phyloP scores from a whole-genome alignment of 2,888 invertebrate genomes.

The Brachypterus glaber region DNA sequence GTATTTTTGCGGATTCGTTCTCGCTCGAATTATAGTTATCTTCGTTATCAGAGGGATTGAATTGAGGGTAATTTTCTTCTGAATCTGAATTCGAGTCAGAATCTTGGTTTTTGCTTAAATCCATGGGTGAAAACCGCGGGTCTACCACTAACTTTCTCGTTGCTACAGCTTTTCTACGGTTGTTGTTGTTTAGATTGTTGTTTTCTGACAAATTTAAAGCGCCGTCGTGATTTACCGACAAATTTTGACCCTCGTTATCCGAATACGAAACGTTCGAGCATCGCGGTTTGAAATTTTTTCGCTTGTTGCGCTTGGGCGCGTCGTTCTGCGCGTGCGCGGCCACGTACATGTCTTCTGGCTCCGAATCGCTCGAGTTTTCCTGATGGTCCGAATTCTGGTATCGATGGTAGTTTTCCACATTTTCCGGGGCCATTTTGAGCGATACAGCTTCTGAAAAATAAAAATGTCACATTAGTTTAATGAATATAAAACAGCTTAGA shows the following conservation, averaged over 20 bases:
- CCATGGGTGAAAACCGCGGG: conserved; percentile 34
- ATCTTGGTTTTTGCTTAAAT: conserved; percentile 36
- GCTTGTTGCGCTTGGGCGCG: conserved; percentile 59
- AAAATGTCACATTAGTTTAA: too few relatives aligned
- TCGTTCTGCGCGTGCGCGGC: conserved; percentile 39
- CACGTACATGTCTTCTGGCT: conserved; percentile 37
- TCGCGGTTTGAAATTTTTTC: conserved; percentile 70
- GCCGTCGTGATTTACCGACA: conserved; percentile 19
- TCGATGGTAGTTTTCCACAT: conserved; percentile 32
- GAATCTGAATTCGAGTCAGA: conserved; percentile 33
- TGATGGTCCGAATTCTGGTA: conserved; percentile 24
- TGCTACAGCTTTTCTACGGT: conserved; percentile 32
- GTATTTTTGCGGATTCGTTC: conserved; percentile 32
- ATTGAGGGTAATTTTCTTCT: conserved; percentile 28
- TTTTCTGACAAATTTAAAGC: conserved; percentile 28
- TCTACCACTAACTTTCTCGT: conserved; percentile 31
- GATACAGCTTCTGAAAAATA: conserved; percentile 35
- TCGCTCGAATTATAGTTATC: conserved; percentile 32
- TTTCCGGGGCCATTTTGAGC: conserved; percentile 36
- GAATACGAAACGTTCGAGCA: conserved; percentile 49
- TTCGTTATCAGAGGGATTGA: conserved; percentile 40
- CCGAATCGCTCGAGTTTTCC: conserved; percentile 48
- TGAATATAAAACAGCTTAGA: too few relatives aligned
- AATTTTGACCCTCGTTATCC: conserved; percentile 36
- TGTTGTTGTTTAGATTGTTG: conserved; percentile 35